Conservation (phyloP, 1,140 invertebrate species). For the Chrysomallon squamiferum region DNA sequence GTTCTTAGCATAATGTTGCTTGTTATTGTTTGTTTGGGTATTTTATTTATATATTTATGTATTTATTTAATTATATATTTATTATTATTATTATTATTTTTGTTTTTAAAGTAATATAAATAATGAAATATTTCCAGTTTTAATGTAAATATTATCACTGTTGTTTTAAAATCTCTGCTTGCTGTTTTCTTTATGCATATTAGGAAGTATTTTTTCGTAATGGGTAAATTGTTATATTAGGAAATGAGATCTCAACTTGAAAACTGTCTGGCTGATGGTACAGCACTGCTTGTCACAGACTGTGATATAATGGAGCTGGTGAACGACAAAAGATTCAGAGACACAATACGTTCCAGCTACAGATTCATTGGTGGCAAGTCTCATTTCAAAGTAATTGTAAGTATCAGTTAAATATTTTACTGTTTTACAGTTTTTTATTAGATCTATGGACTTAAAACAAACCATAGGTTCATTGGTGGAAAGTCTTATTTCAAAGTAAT, state of each 20-base stretch:
- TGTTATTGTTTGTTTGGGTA: neutral
- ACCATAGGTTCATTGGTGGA: conserved; percentile 50
- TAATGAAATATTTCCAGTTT: too few relatives aligned
- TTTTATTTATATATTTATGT: neutral
- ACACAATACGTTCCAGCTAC: conserved; percentile 47
- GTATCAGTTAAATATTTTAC: conserved; percentile 16
- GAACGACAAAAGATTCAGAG: conserved; percentile 48
- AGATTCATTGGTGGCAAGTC: conserved; percentile 54
- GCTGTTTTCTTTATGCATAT: too few relatives aligned
- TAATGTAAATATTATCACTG: too few relatives aligned
- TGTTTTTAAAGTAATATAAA: too few relatives aligned
- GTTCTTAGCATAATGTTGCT: too few relatives aligned
- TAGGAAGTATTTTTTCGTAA: too few relatives aligned
- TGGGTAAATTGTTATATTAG: too few relatives aligned
- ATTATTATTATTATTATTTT: neutral
- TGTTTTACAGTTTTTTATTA: too few relatives aligned
- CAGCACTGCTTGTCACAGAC: conserved; percentile 57
- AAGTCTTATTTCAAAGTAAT: conserved; percentile 59
- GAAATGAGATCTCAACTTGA: conserved; percentile 61
- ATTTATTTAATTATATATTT: neutral
- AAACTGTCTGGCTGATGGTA: conserved; percentile 59
- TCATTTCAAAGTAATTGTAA: conserved; percentile 61
- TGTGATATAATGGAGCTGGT: conserved; percentile 49
- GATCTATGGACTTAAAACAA: too few relatives aligned
- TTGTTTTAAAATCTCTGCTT: too few relatives aligned